Base-by-base conservation (phyloP, 2,888 invertebrate genomes). In the Drosophila nr. perissopoda region DNA sequence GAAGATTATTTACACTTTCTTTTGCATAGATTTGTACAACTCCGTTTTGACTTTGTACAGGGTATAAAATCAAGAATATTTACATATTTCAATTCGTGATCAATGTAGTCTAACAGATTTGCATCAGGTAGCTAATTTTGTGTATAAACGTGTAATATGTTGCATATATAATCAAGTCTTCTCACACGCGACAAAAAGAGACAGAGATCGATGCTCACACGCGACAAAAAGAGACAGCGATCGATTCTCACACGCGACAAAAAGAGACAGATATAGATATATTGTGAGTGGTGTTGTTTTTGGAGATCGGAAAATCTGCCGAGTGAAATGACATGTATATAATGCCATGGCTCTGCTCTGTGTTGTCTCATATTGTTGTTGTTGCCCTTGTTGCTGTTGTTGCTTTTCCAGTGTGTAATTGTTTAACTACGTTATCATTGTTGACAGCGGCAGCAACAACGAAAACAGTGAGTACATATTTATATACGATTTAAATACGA, bases 361-460 rank as follows among this genome's bases (percentile, higher is more conserved):
- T 46, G 13, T 46, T 25, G 16, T 25, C 16, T 25, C 16, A 46
- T 4, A 8, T 25, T 46, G 4, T 13, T 46, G 4, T 11, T 46
- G 2, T 25, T 46, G 46, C 16, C 25, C 16, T 46, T 25, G 18
- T 59, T n/a, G 27, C 48, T 38, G 34, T 61, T 40, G 8, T 62
- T 59, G 48, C 27, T 11, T 52, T 57, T 60, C 60, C 65, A 63
- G 64, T 74, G 29, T 70, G 51, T 59, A 66, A 74, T 66, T 71
- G 64, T 70, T 74, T 74, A 31, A 69, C 60, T 65, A 58, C 64
- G 64, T 74, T 74, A 74, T 74, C 74, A 74, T 74, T 74, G 74
- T 74, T 74, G 69, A 61, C 64, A 49, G 51, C 31, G 38, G 54
- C n/a, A 56, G 51, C 62, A 40, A 53, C 60, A 29, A 5, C 18